A percentile compares a stretch with the other conserved stretches of the same genome.
phyloP scores from a whole-genome alignment of 2,113 vertebrate genomes.

The Phocoena phocoena region DNA sequence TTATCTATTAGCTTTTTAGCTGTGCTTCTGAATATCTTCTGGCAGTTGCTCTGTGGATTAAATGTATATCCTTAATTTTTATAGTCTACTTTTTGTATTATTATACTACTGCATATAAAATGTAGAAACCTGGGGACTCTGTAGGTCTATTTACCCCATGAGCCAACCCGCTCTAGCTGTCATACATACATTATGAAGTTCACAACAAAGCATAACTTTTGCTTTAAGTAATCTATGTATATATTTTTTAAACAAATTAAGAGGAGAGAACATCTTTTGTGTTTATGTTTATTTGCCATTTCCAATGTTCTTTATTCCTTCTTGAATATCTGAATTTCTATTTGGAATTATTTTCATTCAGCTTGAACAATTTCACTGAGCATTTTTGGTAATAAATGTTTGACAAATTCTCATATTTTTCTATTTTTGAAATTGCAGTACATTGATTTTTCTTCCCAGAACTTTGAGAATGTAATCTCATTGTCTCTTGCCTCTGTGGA shows the following conservation, averaged over 20 bases:
- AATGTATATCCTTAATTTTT: not conserved
- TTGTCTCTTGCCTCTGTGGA: not conserved
- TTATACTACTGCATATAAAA: not conserved
- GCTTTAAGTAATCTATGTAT: not conserved
- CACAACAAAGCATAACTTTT: not conserved
- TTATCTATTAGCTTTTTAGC: not conserved
- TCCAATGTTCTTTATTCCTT: not conserved
- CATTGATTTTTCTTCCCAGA: not conserved
- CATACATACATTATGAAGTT: not conserved
- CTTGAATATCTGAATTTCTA: not conserved
- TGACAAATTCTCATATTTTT: not conserved
- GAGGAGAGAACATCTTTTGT: not conserved
- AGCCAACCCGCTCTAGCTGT: not conserved
- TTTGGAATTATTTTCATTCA: not conserved
- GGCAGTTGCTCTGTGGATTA: not conserved
- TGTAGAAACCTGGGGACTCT: not conserved
- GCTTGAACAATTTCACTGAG: not conserved
- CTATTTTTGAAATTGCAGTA: not conserved
- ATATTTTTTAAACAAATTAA: not conserved
- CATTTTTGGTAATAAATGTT: not conserved
- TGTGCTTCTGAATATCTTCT: not conserved
- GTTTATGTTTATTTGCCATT: not conserved
- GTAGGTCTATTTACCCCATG: not conserved
- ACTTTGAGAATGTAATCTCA: not conserved
- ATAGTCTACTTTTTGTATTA: not conserved